Base-by-base conservation (phyloP, 1,140 invertebrate species). In the Acromyrmex heyeri region DNA sequence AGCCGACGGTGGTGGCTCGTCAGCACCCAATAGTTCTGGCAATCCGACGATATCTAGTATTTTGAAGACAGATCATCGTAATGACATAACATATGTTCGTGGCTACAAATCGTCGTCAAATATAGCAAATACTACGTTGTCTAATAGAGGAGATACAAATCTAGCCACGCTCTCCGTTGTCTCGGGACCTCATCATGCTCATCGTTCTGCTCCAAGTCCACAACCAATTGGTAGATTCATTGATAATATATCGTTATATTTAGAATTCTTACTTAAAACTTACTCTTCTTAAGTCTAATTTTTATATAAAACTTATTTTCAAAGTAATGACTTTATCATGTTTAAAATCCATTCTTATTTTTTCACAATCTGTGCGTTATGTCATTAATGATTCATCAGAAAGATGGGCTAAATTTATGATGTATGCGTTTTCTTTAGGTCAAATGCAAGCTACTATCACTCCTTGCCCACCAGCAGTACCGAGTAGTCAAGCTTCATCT, bases 161-260 rank as follows among this genome's bases (percentile, higher is more conserved):
- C 95, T 97, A 72, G 97, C 97, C 21, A 97, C 97, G 0, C 93
- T 97, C 0, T 97, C 97, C 5, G 97, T 97, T 21, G 97, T 97
- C 16, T 95, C 94, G 0, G 93, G 93, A 34, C 93, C 94, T 14
- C 92, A 94, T 89, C 95, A 95, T 62, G 88, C 90, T 14, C 94
- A 95, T 73, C 92, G 94, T 62, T 94, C 94, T 8, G 92, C 94
- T 16, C 92, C 92, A 55, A 95, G 92, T 92, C 94, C 95, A 4
- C 95, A 95, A 64, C 95, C 95, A 86, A 92, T 95, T 48, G 91
- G 92, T 93, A 91, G 85, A 92, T 92, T 44, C 21, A 50, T 76
- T 67, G 10, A 38, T 44, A 55, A 24, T 57, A 12, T 57, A 38
- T 65, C 50, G 61, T 38, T 67, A 67, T 48, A 62, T 53, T 21